Conservation (phyloP, 1,140 invertebrate species). For the Apolygus lucorum region DNA sequence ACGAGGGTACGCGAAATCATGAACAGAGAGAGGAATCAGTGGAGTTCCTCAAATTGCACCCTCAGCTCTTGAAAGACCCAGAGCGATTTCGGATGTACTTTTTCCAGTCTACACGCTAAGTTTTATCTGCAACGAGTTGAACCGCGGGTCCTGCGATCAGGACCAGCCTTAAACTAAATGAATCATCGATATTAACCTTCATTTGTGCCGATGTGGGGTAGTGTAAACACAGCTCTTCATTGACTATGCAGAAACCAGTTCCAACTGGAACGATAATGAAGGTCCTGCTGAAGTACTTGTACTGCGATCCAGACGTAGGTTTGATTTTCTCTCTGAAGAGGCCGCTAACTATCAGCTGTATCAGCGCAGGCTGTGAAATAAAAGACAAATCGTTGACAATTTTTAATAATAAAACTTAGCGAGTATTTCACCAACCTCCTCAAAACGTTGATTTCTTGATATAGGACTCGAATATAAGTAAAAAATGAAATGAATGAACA, state of each 20-base stretch:
- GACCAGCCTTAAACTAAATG: background rate
- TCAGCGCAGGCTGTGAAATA: conserved; percentile 29
- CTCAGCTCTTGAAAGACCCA: no score
- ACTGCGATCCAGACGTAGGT: conserved; percentile 42
- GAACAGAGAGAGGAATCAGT: no score
- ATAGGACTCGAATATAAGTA: no score
- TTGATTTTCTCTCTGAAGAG: conserved; percentile 30
- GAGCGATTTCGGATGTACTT: conserved; percentile 33
- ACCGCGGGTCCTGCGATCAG: no score
- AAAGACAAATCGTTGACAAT: background rate
- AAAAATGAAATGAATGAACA: no score
- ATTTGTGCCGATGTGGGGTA: conserved; percentile 63
- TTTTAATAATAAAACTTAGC: no score
- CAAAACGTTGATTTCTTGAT: no score
- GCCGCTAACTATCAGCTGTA: conserved; percentile 30
- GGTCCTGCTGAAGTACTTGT: conserved; percentile 69
- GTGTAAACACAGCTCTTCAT: conserved; percentile 70
- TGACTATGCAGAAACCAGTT: conserved; percentile 73
- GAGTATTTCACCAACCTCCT: no score
- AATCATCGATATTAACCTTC: conserved; percentile 37
- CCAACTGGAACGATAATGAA: conserved; percentile 72
- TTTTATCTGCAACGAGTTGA: background rate
- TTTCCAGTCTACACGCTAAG: conserved; percentile 1
- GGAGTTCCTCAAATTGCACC: no score
- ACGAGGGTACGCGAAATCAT: no score